Conservation (phyloP, 2,797 vertebrate genomes). For the Micrastur ruficollis region DNA sequence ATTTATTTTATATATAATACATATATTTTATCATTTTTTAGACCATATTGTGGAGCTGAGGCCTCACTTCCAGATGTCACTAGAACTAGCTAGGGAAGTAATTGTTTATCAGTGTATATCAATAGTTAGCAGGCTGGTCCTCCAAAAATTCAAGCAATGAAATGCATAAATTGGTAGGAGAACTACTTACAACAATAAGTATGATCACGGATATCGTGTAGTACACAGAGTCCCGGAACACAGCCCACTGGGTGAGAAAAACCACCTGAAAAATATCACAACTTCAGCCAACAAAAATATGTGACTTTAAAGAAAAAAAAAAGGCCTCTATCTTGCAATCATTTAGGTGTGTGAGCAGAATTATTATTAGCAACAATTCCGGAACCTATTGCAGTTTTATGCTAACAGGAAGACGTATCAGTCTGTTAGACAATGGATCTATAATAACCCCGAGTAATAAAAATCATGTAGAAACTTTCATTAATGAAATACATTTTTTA, state of each 20-base stretch:
- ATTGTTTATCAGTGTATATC: not conserved
- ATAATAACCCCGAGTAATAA: not conserved
- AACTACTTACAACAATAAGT: slow-evolving; percentile 90
- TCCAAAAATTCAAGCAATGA: not conserved
- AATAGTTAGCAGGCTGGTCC: not conserved
- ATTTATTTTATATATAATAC: too few species aligned
- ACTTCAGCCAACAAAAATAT: not conserved
- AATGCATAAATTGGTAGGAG: not conserved
- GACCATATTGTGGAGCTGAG: not conserved
- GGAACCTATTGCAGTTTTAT: not conserved
- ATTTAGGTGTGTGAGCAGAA: not conserved
- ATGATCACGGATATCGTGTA: slow-evolving; percentile 90
- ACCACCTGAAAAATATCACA: slow-evolving; percentile 85
- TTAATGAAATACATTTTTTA: not conserved
- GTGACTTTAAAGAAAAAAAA: not conserved
- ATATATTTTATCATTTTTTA: not conserved
- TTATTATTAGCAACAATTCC: not conserved
- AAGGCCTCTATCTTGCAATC: not conserved
- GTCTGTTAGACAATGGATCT: not conserved
- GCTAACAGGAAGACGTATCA: not conserved
- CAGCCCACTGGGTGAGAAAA: slow-evolving; percentile 90
- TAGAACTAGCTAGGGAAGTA: not conserved
- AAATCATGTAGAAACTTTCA: not conserved
- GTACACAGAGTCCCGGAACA: slow-evolving; percentile 93
- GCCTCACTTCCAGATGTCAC: not conserved